Evolutionary conservation across 64 coral and sea anemone genomes (phyloP).

Genomic region (Montipora efflorescens): DNA sequence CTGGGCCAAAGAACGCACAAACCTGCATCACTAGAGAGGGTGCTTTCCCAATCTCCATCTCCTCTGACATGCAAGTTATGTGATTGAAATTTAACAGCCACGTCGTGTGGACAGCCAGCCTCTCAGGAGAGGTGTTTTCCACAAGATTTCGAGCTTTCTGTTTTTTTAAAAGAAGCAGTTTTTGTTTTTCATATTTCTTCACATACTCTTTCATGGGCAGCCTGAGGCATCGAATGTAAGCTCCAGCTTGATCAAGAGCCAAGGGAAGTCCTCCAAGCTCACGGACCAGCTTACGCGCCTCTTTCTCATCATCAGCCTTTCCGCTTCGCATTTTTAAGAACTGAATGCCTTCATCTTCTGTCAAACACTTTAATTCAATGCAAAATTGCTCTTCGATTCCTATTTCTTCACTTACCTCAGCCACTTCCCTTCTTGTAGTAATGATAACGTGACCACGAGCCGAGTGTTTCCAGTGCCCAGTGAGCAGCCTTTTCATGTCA

Average conservation of each 20-base stretch:
- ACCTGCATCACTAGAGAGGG: constrained; percentile 72
- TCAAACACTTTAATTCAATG: constrained; percentile 69
- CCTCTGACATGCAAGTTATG: constrained; percentile 50
- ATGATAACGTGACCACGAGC: constrained; percentile 66
- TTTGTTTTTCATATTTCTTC: constrained; percentile 63
- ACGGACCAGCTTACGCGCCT: constrained; percentile 9
- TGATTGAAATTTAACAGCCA: constrained; percentile 84
- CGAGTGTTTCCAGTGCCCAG: constrained; percentile 62
- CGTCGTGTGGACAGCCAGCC: constrained; percentile 77
- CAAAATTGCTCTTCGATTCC: constrained; percentile 57
- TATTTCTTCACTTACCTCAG: constrained; percentile 39
- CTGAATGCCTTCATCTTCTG: constrained; percentile 39
- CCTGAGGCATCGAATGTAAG: constrained; percentile 38
- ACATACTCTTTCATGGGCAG: constrained; percentile 56
- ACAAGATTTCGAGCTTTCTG: constrained; percentile 58
- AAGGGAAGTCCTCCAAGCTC: constrained; percentile 79
- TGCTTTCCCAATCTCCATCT: constrained; percentile 49
- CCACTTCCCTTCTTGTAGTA: constrained; percentile 68
- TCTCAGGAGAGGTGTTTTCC: constrained; percentile 53
- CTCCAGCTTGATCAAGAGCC: constrained; percentile 80
- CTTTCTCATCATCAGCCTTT: not conserved
- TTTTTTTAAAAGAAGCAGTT: constrained; percentile 59
- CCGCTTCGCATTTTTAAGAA: constrained; percentile 60
- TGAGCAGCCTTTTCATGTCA: constrained; percentile 50
- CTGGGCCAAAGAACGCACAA: constrained; percentile 67